Base-by-base conservation (phyloP, 2,888 invertebrate genomes). In the Phorcus lineatus region DNA sequence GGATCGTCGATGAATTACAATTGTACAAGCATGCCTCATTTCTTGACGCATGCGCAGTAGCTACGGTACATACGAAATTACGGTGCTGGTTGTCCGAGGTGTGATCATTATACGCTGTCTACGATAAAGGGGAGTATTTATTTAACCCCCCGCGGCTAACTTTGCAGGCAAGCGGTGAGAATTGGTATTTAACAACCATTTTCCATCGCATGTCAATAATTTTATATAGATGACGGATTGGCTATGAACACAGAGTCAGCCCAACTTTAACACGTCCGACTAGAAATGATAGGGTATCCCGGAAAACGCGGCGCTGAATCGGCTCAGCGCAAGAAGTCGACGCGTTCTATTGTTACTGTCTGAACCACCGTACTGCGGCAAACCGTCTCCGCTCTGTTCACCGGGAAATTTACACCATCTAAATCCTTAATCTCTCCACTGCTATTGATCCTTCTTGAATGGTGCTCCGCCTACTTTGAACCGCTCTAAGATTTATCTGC, bases 391-490 rank as follows among this genome's bases (percentile, higher is more conserved):
- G 13, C 70, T 70, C 70, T 31, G 70, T 70, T 70, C 19, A 40
- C 19, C 19, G 28, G 22, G 66, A 78, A 78, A 78, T 57, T 78
- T 78, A 66, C 77, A 52, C 77, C 52, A 53, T 66, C 62, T 78
- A 62, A 66, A 78, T 78, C 77, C 66, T 78, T 78, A 78, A 78
- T 78, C 77, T 57, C 52, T 78, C 19, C 36, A 66, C 22, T 16
- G 17, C 77, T 62, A 47, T 66, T 78, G 62, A 66, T 66, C 47
- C 62, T 31, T 28, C 9, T 22, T 66, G 77, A 78, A 78, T 66
- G 40, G 17, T 17, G 52, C 77, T 47, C 77, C 77, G 36, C 66
- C 52, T 47, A 40, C 47, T 47, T 66, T 78, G 66, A 66, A 62
- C 40, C 22, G 24, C 19, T 47, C 28, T 78, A 62, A 78, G 77